Base-by-base conservation (phyloP, 2,113 vertebrate species). In the Leptobrachium ailaonicum region DNA sequence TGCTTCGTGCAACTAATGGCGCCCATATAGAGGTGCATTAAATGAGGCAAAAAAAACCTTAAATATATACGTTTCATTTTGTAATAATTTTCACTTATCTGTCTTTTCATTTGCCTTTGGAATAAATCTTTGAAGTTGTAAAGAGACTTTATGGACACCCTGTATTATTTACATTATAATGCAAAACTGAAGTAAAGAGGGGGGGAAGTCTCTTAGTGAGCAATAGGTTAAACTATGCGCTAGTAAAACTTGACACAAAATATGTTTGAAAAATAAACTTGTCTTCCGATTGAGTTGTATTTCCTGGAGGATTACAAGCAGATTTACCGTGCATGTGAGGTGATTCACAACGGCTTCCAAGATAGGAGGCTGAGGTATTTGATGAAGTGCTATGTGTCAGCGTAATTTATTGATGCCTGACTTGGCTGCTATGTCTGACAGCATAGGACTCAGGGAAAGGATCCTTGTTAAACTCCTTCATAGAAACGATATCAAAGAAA, bases 301-400 rank as follows among this genome's bases (percentile, higher is more conserved):
- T 68, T 81, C 72, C 60, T 53, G 13, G 71, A 69, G 79, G 72
- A 81, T 75, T 81, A 74, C 43, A 72, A 75, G 66, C 79, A 69
- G 79, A 68, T 81, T 81, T 81, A 69, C 71, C 9, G 64, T 64
- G 71, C 72, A 74, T 69, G 72, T 75, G 72, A 81, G 79, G 64
- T 81, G 79, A 81, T 81, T 81, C 79, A 81, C 73, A 71, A 81
- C 3, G 72, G 71, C 58, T 75, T 81, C 79, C 79, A 81, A 69
- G 77, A 80, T 74, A 75, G 72, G 79, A 81, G 64, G 72, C 66
- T 75, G 72, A 81, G 66, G 79, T 53, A 75, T 81, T 68, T 81
- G 79, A 81, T 81, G 71, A 81, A 81, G 79, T 81, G 79, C 64
- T 69, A 68, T 73, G 47, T 32, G 79, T 81, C 72, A 74, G 43